Conservation (phyloP, 2,888 invertebrate genomes). For the Conus canariensis region DNA sequence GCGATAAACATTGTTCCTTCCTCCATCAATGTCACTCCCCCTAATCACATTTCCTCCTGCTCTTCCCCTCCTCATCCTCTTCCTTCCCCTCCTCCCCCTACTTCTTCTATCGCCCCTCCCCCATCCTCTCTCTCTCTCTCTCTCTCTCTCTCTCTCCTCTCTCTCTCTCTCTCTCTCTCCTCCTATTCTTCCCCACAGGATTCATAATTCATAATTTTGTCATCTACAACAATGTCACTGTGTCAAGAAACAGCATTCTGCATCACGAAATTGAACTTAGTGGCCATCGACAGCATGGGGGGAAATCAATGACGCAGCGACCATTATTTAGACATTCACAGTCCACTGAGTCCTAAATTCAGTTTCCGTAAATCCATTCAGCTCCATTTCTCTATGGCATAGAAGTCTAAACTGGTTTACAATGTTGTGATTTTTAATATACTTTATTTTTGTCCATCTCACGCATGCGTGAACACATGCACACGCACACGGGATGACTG, state of each 20-base stretch:
- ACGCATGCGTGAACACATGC: not conserved
- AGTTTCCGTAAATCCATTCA: too few species aligned
- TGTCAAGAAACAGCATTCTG: too few species aligned
- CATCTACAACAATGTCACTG: too few species aligned
- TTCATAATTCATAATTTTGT: not conserved
- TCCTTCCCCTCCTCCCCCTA: not conserved
- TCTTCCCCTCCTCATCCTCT: not conserved
- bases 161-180: not conserved
- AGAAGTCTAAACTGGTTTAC: too few species aligned
- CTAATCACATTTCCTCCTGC: not conserved
- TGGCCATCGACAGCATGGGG: too few species aligned
- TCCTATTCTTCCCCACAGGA: not conserved
- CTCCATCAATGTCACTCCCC: constrained; percentile 20
- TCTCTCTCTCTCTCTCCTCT: not conserved
- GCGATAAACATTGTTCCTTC: not conserved
- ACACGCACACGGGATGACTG: too few species aligned
- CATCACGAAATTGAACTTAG: too few species aligned
- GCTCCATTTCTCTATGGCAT: too few species aligned
- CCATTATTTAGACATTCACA: too few species aligned
- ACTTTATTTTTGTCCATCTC: not conserved
- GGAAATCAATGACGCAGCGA: too few species aligned
- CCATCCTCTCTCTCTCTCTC: not conserved
- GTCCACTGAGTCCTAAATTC: too few species aligned
- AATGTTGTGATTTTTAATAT: too few species aligned
- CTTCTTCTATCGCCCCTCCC: not conserved